A percentile compares a stretch with the other conserved stretches of the same genome.
phyloP scores from a whole-genome alignment of 2,888 invertebrate genomes.

The Zygothrica quintamaculata region DNA sequence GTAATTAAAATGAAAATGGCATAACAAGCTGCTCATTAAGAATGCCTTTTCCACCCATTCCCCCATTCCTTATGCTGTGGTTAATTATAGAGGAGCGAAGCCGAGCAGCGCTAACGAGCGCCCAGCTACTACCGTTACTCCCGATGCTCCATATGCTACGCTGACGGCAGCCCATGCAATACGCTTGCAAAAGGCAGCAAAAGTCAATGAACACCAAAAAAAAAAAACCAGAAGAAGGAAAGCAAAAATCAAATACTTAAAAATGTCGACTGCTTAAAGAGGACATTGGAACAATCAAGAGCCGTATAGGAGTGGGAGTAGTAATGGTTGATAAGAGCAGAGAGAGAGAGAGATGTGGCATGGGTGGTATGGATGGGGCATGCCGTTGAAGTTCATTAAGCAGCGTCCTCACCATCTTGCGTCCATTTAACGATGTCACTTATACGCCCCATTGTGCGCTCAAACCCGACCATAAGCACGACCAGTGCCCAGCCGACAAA shows the following conservation, averaged over 20 bases:
- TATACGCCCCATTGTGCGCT: slow-evolving; percentile 78
- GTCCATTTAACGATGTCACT: slow-evolving; percentile 79
- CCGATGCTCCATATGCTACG: slow-evolving; percentile 4
- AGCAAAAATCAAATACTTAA: slow-evolving; percentile 42
- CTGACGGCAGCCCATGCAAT: slow-evolving; percentile 10
- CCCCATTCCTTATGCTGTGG: slow-evolving; percentile 72
- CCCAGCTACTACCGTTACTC: slow-evolving; percentile 23
- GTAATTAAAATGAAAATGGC: slow-evolving; percentile 80
- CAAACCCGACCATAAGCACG: slow-evolving; percentile 45
- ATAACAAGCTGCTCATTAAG: slow-evolving; percentile 81
- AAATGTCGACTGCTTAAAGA: slow-evolving; percentile 31
- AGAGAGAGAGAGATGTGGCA: no score
- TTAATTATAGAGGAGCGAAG: slow-evolving; percentile 81
- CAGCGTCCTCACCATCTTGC: slow-evolving; percentile 59
- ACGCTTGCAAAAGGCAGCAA: slow-evolving; percentile 27
- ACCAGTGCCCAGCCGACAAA: slow-evolving; percentile 23
- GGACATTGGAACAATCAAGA: slow-evolving; percentile 10
- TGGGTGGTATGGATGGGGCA: background rate
- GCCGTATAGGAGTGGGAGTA: background rate
- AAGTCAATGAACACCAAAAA: slow-evolving; percentile 34
- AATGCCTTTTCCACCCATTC: slow-evolving; percentile 39
- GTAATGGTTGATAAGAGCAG: no score
- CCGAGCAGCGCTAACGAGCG: slow-evolving; percentile 61
- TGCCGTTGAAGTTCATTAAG: slow-evolving; percentile 82
- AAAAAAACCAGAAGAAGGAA: slow-evolving; percentile 31